A percentile compares a stretch with the other conserved stretches of the same genome.
Evolutionary conservation across 1,140 invertebrate species (phyloP).

Genomic region (Caenorhabditis inopinata): DNA sequence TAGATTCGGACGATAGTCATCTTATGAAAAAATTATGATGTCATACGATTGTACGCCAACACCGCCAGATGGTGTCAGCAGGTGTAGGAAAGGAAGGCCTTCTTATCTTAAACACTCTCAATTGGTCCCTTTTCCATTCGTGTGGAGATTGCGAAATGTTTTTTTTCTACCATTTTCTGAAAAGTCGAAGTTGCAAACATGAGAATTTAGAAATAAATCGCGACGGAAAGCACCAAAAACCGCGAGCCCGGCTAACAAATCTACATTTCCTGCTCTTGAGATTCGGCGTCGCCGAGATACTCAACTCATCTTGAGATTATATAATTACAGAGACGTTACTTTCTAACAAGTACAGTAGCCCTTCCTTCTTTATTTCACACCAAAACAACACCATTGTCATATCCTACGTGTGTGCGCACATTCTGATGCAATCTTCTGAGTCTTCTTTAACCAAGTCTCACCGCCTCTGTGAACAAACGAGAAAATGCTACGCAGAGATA

Average conservation of each 20-base stretch:
- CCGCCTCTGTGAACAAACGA: neutral
- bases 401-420: neutral
- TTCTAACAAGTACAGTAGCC: neutral
- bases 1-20: neutral
- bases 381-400: neutral
- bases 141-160: neutral
- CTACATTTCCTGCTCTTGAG: constrained; percentile 21
- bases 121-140: neutral
- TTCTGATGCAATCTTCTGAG: constrained; percentile 32
- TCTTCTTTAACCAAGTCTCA: neutral
- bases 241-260: neutral
- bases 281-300: neutral
- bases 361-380: neutral
- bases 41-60: constrained; percentile 13
- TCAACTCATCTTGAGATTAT: neutral
- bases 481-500: neutral
- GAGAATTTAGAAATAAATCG: constrained; percentile 9
- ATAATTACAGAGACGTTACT: constrained; percentile 9
- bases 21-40: neutral
- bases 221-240: constrained; percentile 19
- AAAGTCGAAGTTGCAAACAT: neutral
- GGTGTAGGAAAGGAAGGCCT: neutral
- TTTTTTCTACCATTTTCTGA: neutral
- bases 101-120: neutral
- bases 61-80: constrained; percentile 6